phyloP scores from a whole-genome alignment of 2,797 vertebrate species.

The Gallirallus australis region DNA sequence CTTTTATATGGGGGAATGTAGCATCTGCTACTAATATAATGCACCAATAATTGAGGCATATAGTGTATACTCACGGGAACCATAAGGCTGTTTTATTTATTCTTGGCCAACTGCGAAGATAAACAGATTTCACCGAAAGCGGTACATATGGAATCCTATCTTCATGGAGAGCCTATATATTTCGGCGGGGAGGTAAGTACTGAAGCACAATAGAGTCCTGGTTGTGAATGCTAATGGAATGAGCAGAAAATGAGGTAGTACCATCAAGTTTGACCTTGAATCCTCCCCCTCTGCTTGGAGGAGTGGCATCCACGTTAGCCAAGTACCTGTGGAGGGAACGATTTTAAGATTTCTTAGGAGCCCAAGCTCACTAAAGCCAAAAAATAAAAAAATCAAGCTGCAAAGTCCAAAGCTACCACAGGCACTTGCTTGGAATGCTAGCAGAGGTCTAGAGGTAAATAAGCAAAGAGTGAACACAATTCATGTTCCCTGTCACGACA shows the following conservation, averaged over 20 bases:
- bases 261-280: conserved; percentile 20
- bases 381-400: background rate
- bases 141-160: conserved; percentile 58
- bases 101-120: conserved; percentile 74
- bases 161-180: conserved; percentile 40
- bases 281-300: background rate
- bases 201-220: background rate
- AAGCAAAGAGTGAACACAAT: background rate
- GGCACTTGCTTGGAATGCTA: background rate
- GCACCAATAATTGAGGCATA: conserved; percentile 74
- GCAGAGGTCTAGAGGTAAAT: background rate
- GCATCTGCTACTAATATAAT: conserved; percentile 78
- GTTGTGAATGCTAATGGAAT: conserved; percentile 20
- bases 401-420: background rate
- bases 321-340: background rate
- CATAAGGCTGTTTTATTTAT: conserved; percentile 76
- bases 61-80: conserved; percentile 53
- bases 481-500: background rate
- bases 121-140: conserved; percentile 77
- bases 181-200: conserved; percentile 45
- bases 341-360: background rate
- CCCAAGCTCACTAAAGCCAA: background rate
- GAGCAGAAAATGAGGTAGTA: background rate
- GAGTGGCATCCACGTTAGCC: background rate
- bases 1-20: conserved; percentile 65